Evolutionary conservation across 2,797 vertebrate genomes (phyloP).

Genomic region (Hylomyscus alleni): DNA sequence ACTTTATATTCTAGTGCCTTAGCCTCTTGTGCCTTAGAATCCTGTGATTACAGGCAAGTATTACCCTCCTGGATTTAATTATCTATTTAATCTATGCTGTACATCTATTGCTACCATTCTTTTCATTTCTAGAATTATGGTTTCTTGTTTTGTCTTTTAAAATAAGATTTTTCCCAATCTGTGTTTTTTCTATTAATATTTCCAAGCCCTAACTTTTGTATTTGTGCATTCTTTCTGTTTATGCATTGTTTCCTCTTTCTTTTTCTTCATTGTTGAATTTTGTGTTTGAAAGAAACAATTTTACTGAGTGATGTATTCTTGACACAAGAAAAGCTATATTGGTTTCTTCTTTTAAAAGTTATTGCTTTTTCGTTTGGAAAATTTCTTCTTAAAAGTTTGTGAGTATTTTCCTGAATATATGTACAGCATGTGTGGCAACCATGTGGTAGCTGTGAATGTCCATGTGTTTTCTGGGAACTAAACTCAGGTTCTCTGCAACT

Average conservation of each 20-base stretch:
- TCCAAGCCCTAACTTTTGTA: background rate
- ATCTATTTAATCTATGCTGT: background rate
- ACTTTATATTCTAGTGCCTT: background rate
- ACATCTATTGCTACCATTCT: background rate
- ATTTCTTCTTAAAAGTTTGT: background rate
- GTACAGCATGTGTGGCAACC: background rate
- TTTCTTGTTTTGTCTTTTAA: constrained; percentile 16
- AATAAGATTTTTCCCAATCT: background rate
- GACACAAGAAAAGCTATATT: background rate
- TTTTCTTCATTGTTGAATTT: background rate
- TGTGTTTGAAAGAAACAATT: background rate
- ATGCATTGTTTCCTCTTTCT: background rate
- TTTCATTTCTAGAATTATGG: constrained; percentile 18
- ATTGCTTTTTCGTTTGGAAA: background rate
- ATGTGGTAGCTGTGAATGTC: background rate
- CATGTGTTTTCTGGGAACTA: background rate
- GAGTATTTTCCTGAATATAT: background rate
- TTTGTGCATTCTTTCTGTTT: background rate
- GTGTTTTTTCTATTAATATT: background rate
- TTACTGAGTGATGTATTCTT: background rate
- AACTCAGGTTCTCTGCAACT: background rate
- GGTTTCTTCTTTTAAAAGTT: background rate
- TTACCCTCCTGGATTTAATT: background rate
- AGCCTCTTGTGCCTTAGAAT: background rate
- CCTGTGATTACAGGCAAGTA: background rate